A percentile compares a stretch with the other conserved stretches of the same genome.
These are phyloP conservation scores for Pyrgus malvae DNA, from an alignment of 2,888 invertebrate species.

Conservation along the genomic window DNA sequence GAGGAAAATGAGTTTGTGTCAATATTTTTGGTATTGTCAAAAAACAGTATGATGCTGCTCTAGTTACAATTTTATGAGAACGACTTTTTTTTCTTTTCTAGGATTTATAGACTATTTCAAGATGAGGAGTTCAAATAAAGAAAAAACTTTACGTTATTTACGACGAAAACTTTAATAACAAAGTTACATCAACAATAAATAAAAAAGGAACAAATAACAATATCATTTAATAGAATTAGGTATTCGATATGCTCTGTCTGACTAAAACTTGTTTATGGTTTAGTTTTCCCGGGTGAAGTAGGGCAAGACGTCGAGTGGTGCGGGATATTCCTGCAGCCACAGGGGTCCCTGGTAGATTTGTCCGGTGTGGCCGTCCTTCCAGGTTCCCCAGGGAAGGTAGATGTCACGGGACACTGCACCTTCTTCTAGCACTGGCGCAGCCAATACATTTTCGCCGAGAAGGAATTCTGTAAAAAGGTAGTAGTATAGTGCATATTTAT, in stretches of 20 bases:
- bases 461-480: slow-evolving; percentile 83
- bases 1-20: no score
- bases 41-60: no score
- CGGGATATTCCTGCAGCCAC: slow-evolving; percentile 82
- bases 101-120: no score
- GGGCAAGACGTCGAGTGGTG: slow-evolving; percentile 83
- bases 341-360: slow-evolving; percentile 71
- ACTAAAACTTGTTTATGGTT: slow-evolving; percentile 6
- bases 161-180: background rate
- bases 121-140: no score
- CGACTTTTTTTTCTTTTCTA: no score
- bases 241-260: background rate
- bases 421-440: slow-evolving; percentile 86
- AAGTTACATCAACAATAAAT: background rate
- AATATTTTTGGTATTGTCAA: no score
- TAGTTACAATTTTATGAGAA: no score
- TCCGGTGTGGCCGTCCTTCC: slow-evolving; percentile 80
- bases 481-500: background rate
- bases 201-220: background rate
- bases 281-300: slow-evolving; percentile 76
- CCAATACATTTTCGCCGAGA: slow-evolving; percentile 85
- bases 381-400: slow-evolving; percentile 87
- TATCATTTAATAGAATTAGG: background rate
- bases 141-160: background rate
- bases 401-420: slow-evolving; percentile 83